Percentiles rank a stretch among this genome's conserved stretches.
These are phyloP conservation scores for Stenopsyche tienmushanensis DNA, from an alignment of 1,140 invertebrate genomes.

Conservation along the genomic window DNA sequence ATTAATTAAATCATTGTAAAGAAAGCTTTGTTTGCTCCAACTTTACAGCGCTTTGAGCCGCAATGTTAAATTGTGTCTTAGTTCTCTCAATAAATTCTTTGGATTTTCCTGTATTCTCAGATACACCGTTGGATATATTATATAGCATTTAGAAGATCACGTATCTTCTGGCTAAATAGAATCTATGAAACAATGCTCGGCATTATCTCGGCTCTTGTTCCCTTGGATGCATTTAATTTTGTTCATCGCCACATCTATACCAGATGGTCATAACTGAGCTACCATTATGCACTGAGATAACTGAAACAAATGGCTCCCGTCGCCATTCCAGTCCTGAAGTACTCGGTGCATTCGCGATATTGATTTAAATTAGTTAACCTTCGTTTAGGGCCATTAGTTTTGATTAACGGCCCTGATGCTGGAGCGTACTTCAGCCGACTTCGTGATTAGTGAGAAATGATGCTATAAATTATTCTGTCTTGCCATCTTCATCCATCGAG, in stretches of 20 bases:
- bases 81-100: no score
- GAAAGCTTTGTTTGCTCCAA: no score
- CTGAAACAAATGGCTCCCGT: constrained; percentile 19
- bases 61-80: no score
- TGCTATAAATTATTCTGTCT: not conserved
- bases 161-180: no score
- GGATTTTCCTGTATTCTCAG: no score
- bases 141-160: no score
- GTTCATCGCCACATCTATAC: not conserved
- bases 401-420: constrained; percentile 13
- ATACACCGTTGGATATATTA: no score
- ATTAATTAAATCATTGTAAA: no score
- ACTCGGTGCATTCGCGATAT: constrained; percentile 23
- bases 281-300: constrained; percentile 1
- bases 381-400: constrained; percentile 28
- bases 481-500: not conserved
- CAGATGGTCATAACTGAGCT: not conserved
- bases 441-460: not conserved
- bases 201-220: not conserved
- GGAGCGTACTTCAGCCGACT: not conserved
- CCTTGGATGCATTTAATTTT: not conserved
- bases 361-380: constrained; percentile 35
- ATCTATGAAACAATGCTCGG: no score
- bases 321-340: not conserved
- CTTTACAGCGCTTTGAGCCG: no score